Percentiles rank a stretch among this genome's conserved stretches.
Conservation (phyloP, 2,797 vertebrate genomes). For the Hyperoplus immaculatus region DNA sequence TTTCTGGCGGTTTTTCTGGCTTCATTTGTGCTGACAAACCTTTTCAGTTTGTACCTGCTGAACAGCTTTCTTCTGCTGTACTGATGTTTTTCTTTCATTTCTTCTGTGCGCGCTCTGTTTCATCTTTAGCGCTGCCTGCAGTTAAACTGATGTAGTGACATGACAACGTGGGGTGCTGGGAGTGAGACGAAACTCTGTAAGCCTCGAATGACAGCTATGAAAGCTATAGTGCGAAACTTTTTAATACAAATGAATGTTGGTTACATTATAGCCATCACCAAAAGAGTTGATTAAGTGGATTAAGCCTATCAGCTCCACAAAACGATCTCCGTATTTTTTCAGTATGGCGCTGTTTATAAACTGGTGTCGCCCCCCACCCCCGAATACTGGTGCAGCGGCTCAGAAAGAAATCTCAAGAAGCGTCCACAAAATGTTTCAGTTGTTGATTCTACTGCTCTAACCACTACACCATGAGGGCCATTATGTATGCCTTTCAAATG, state of each 20-base stretch:
- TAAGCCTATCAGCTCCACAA: no score
- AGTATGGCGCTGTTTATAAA: no score
- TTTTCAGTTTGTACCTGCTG: slow-evolving; percentile 38
- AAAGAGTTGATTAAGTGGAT: no score
- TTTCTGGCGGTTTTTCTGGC: slow-evolving; percentile 25
- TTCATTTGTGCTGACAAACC: slow-evolving; percentile 60
- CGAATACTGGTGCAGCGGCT: no score
- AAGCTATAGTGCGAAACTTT: background rate
- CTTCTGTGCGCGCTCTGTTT: slow-evolving; percentile 10
- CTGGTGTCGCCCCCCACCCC: no score
- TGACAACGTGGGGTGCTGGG: background rate
- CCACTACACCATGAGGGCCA: no score
- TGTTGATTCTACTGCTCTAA: no score
- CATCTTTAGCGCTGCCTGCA: slow-evolving; percentile 23
- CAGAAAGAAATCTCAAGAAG: no score
- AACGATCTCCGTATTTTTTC: no score
- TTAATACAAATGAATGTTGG: no score
- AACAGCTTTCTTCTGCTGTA: slow-evolving; percentile 33
- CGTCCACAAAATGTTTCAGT: no score
- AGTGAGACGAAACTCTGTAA: background rate
- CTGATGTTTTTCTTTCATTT: slow-evolving; percentile 29
- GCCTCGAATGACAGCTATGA: background rate
- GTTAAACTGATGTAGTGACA: slow-evolving; percentile 7
- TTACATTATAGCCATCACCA: no score
- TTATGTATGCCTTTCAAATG: background rate